Base-by-base conservation (phyloP, 37 sponge, comb jelly and placozoan genomes). In the Mnemiopsis leidyi region DNA sequence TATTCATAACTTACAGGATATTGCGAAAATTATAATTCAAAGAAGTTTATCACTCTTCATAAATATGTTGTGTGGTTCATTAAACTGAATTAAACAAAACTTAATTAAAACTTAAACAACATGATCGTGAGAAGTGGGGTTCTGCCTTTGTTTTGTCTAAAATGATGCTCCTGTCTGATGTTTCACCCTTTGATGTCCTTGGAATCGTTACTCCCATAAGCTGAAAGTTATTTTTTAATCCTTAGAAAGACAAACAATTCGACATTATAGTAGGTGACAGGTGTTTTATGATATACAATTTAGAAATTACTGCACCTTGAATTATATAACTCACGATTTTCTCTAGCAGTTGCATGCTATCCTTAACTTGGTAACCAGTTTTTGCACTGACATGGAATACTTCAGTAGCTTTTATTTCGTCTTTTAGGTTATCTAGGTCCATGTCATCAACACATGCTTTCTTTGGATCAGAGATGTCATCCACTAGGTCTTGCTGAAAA, bases 371-470 rank as follows among this genome's bases (percentile, higher is more conserved):
- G 36, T 77, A 32, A 34, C 79, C 79, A 16, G 79, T 77, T 32
- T 77, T 77, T 9, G 79, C 79, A 32, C 79, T 77, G 20, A 77
- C 79, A 48, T 77, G 79, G 79, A 32, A 77, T 18, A 13, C 26
- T 28, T 34, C 79, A 13, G 79, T 77, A 7, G 79, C 79, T 28
- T 31, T 13, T 77, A 77, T 77, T 0, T 33, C 16, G 18, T 77
- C 79, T 32, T 77, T 77, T 1, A 77, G 35, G 1, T 21, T 31
- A 3, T 77, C 79, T 32, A 77, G 79, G 36, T 77, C 79, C 79
- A 77, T 77, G 36, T 77, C 79, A 32, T 77, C 79, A 31, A 77
- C 32, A 32, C 79, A 77, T 0, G 79, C 32, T 77, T 48, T 48
- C 61, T 13, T 48, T 48, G 61, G 61, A 48, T 48, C 13, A 48